A percentile compares a stretch with the other conserved stretches of the same genome.
phyloP scores from a whole-genome alignment of 1,140 invertebrate species.

The Penaeus vannamei region DNA sequence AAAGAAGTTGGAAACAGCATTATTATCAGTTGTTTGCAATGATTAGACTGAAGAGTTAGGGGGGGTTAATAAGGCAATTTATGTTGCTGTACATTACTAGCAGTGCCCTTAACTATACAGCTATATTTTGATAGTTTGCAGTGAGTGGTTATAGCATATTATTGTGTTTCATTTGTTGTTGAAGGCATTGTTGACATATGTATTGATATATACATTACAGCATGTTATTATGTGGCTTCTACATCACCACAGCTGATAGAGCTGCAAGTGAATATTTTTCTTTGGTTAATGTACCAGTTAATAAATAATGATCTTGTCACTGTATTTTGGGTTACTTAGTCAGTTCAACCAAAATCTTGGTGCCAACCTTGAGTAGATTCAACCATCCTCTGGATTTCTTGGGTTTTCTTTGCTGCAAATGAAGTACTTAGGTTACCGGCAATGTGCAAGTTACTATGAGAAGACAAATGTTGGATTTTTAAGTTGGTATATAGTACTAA shows the following conservation, averaged over 20 bases:
- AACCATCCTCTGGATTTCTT: constrained; percentile 44
- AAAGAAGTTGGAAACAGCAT: not conserved
- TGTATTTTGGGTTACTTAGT: constrained; percentile 17
- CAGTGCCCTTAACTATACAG: no score
- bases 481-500: no score
- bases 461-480: no score
- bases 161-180: constrained; percentile 11
- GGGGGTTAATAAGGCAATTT: no score
- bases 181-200: not conserved
- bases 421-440: not conserved
- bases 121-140: no score
- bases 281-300: constrained; percentile 18
- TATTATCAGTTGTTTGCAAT: not conserved
- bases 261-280: not conserved
- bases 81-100: no score
- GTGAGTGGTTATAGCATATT: no score
- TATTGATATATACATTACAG: no score
- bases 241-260: constrained; percentile 30
- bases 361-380: constrained; percentile 63
- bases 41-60: no score
- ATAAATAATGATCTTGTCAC: not conserved
- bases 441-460: no score
- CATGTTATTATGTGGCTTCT: not conserved
- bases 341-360: constrained; percentile 49
- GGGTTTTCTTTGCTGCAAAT: constrained; percentile 52